These are phyloP conservation scores for Mesitornis unicolor DNA, from an alignment of 2,113 vertebrate species.

Conservation along the genomic window DNA sequence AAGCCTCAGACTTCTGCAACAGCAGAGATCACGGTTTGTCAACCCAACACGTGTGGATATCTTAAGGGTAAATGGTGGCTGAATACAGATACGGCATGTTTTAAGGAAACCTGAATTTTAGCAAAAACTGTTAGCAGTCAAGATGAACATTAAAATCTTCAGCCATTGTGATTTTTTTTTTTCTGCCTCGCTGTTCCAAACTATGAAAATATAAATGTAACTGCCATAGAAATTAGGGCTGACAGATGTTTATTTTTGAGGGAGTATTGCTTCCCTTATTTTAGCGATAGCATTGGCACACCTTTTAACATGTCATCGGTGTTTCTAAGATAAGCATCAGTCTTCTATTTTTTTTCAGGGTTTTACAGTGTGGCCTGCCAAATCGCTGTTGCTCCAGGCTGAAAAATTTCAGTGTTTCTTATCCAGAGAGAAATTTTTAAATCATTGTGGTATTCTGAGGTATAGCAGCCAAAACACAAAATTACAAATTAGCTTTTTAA, in stretches of 20 bases:
- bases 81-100: not conserved
- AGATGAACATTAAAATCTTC: not conserved
- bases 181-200: not conserved
- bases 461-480: not conserved
- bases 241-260: not conserved
- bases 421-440: not conserved
- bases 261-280: not conserved
- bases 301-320: constrained; percentile 5
- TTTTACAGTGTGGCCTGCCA: constrained; percentile 16
- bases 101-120: not conserved
- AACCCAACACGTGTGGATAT: not conserved
- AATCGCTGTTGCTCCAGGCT: not conserved
- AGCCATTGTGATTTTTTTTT: not conserved
- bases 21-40: not conserved
- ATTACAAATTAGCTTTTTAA: not conserved
- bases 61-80: not conserved
- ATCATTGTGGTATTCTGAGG: not conserved
- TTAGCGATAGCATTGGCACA: not conserved
- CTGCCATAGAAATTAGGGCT: not conserved
- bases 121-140: not conserved
- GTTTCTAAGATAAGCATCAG: constrained; percentile 27
- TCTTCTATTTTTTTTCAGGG: not conserved
- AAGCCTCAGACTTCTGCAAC: not conserved
- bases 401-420: not conserved
- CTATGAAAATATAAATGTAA: not conserved